Evolutionary conservation across 2,797 vertebrate genomes (phyloP).

Genomic region (Bucorvus abyssinicus): DNA sequence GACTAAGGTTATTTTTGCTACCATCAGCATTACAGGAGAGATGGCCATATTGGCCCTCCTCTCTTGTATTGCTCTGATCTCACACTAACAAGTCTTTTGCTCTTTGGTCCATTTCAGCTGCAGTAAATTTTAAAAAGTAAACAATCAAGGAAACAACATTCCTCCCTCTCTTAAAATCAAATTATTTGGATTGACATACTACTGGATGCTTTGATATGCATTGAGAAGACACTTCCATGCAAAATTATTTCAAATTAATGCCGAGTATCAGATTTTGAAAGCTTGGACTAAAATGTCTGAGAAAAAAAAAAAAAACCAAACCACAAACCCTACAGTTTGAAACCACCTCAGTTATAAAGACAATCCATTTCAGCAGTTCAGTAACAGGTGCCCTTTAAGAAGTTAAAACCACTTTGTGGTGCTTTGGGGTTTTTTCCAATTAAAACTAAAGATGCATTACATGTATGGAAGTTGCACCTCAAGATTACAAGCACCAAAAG

Average conservation of each 20-base stretch:
- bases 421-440: not conserved
- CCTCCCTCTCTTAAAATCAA: not conserved
- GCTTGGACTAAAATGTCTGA: not conserved
- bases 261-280: not conserved
- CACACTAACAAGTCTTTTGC: not conserved
- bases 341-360: not conserved
- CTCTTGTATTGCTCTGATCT: not conserved
- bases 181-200: not conserved
- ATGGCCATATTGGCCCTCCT: not conserved
- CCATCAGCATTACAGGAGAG: not conserved
- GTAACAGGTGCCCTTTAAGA: not conserved
- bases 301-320: not conserved
- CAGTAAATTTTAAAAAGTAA: not conserved
- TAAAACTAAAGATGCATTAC: not conserved
- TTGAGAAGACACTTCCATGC: not conserved
- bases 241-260: not conserved
- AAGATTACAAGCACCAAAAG: not conserved
- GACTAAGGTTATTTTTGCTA: not conserved
- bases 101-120: not conserved
- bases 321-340: rapidly evolving
- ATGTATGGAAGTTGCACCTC: not conserved
- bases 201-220: not conserved
- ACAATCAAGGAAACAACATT: not conserved
- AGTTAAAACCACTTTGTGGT: not conserved
- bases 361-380: not conserved